Evolutionary conservation across 2,113 vertebrate species (phyloP), one percentile per base, ranked within the genome.

Genomic region (Poeciliopsis turrubarensis): DNA sequence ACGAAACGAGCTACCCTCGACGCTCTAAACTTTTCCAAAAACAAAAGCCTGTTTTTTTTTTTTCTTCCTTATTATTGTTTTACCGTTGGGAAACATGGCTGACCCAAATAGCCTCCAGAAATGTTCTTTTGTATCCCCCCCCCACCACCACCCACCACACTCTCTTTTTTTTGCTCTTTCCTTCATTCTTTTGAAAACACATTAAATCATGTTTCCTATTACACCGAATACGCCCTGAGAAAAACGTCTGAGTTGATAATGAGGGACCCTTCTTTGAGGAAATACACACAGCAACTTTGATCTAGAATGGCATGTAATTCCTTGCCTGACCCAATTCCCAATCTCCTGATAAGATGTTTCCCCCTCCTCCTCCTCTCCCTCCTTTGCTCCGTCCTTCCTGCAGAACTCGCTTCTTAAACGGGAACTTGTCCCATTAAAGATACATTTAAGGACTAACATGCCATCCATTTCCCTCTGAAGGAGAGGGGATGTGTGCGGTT

Each of bases 231-330:
- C 74, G 72, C 89, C 85, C 71, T 71, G 63, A 86, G 85, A 90
- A 87, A 87, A 84, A 86, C 67, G 68, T 79, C 86, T 77, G 75
- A 74, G 80, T 89, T 86, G 86, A 89, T 91, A 92, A 89, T 89
- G 87, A 85, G 82, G 67, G 80, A 75, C 70, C 65, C 73, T 80
- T 86, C 77, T 89, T 90, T 91, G 85, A 93, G 86, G 88, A 91
- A 89, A 91, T 75, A 83, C 81, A 88, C 83, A 89, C 68, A 32
- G 87, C 84, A 89, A 91, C 89, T 93, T 89, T 93, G 81, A 92
- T 92, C 82, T 90, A 77, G 87, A 93, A 87, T 92, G 90, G 92
- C 91, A 90, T 89, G 85, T 91, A 89, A 89, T 92, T 94, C 89
- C 80, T 89, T 32, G 68, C 86, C 86, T 93, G 92, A 93, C 92